Conservation (phyloP, 2,888 invertebrate species). For the Neria commutata region DNA sequence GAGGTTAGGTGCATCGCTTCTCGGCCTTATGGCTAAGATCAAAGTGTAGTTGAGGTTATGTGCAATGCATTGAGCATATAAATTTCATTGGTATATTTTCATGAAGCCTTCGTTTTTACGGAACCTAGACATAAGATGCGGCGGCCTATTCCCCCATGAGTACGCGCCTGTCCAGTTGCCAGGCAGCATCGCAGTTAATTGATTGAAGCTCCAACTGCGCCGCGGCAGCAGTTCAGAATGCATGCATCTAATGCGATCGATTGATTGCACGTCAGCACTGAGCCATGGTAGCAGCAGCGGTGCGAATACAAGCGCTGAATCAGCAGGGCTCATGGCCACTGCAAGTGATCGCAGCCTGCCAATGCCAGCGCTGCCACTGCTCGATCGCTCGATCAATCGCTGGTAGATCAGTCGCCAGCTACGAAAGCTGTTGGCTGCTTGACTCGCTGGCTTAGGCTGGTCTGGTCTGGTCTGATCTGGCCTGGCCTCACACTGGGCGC, state of each 20-base stretch:
- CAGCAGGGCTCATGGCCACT: background rate
- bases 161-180: background rate
- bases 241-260: background rate
- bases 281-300: background rate
- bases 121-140: no score
- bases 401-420: conserved; percentile 1
- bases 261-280: background rate
- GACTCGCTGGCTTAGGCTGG: background rate
- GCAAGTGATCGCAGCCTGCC: background rate
- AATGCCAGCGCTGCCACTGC: background rate
- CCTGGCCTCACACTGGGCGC: background rate
- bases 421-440: no score
- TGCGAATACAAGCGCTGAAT: background rate
- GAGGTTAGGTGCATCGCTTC: no score
- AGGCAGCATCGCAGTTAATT: conserved; percentile 14
- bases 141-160: no score
- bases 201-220: conserved; percentile 13
- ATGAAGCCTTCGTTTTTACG: no score
- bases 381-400: conserved; percentile 5
- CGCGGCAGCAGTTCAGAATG: background rate
- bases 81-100: no score
- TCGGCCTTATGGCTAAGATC: no score
- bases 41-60: no score
- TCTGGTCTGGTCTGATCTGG: background rate
- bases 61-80: no score